phyloP scores from a whole-genome alignment of 2,888 invertebrate species.

The Lasioglossum marginatum region DNA sequence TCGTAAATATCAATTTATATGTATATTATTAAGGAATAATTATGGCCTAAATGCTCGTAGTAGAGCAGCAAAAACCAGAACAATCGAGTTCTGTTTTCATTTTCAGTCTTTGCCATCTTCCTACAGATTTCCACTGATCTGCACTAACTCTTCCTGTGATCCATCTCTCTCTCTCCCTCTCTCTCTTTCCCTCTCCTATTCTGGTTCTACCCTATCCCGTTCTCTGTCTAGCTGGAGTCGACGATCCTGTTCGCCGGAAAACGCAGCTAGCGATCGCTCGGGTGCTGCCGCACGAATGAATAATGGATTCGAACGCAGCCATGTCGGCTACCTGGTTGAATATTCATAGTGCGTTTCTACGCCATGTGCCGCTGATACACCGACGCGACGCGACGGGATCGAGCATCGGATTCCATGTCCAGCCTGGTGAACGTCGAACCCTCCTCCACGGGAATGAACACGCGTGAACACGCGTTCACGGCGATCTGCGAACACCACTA shows the following conservation, averaged over 20 bases:
- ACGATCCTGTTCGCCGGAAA: slow-evolving; percentile 45
- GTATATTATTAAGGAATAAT: no score
- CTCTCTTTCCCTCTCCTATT: not conserved
- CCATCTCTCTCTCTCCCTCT: not conserved
- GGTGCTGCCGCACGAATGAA: slow-evolving; percentile 81
- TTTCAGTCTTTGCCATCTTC: not conserved
- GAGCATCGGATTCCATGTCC: slow-evolving; percentile 9
- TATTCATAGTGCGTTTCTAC: slow-evolving; percentile 79
- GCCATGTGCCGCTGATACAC: slow-evolving; percentile 49
- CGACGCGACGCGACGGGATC: slow-evolving; percentile 17
- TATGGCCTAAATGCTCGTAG: no score
- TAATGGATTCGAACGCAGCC: slow-evolving; percentile 83
- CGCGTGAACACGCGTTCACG: slow-evolving; percentile 11
- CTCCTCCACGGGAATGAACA: slow-evolving; percentile 20
- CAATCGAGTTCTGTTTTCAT: not conserved
- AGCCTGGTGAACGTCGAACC: slow-evolving; percentile 17
- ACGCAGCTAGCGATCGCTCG: slow-evolving; percentile 57
- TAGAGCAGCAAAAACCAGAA: not conserved
- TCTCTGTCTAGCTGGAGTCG: not conserved
- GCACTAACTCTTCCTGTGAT: not conserved
- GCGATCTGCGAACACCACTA: no score
- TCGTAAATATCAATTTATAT: no score
- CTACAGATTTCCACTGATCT: not conserved
- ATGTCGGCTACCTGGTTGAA: slow-evolving; percentile 79
- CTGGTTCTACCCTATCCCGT: not conserved